Evolutionary conservation across 2,888 invertebrate species (phyloP), one percentile per base, ranked within the genome.

Genomic region (Sylvicola cinctus): DNA sequence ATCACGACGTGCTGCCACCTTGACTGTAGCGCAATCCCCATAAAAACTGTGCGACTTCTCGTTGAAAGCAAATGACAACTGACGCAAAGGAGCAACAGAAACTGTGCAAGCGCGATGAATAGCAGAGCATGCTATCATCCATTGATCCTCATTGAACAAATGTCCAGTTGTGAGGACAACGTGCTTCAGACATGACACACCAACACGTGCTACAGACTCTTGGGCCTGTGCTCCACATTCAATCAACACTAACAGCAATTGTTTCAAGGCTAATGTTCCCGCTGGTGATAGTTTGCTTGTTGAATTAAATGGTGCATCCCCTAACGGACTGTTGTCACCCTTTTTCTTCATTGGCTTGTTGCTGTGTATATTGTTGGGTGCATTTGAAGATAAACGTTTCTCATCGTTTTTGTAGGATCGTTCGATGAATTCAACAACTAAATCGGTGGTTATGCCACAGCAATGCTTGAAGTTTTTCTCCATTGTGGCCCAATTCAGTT

Each of bases 401-500:
- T n/a, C n/a, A n/a, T n/a, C n/a, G n/a, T n/a, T n/a, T n/a, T 73
- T 71, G 51, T 77, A 73, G 26, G 84, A 65, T 45, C 76, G 72
- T 43, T 74, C 73, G 25, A 90, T 60, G 45, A 84, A 85, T 46
- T 85, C 76, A 0, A 91, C 91, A 25, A 90, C 74, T 20, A 90
- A 63, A 49, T 93, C 91, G 1, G 88, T 85, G 10, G 87, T 80
- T 58, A 90, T 72, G 7, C 93, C 91, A 48, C 85, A 85, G 49
- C 87, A 90, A 50, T 93, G 91, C 50, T 91, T 91, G 49, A 91
- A 91, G 54, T 88, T 90, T 41, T 85, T 76, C 52, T 81, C 79
- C 33, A 79, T 70, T 42, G 66, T 65, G 43, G 80, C 74, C 71
- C 78, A 74, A 40, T 77, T 68, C 41, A 74, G 64, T 43, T 71